phyloP scores from a whole-genome alignment of 2,113 vertebrate species.

The Peromyscus leucopus region DNA sequence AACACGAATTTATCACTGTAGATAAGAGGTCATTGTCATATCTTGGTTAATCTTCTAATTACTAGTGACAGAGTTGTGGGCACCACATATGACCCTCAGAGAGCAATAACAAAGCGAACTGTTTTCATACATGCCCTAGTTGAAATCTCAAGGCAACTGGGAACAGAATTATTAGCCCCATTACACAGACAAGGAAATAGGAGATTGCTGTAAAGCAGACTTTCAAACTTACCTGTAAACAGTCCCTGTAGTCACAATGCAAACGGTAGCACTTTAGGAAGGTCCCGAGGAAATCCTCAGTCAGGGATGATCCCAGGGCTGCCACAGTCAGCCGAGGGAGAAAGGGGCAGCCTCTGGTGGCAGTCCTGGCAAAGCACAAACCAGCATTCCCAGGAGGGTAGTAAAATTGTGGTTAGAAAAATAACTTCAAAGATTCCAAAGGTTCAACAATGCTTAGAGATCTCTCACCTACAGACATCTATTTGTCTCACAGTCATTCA shows the following conservation, averaged over 20 bases:
- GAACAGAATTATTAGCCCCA: background rate
- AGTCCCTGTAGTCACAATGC: background rate
- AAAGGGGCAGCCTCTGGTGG: too few relatives aligned
- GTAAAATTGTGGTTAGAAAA: background rate
- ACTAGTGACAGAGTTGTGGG: background rate
- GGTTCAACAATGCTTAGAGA: too few relatives aligned
- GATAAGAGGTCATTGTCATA: background rate
- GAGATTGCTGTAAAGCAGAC: background rate
- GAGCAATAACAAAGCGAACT: background rate
- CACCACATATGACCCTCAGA: background rate
- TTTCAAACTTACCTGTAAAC: background rate
- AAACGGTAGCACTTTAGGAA: background rate
- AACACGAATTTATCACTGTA: background rate
- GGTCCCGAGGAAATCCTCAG: background rate
- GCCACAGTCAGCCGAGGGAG: background rate
- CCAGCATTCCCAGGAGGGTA: background rate
- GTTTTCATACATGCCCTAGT: background rate
- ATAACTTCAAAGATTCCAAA: background rate
- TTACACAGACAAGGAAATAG: background rate
- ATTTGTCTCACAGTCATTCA: background rate
- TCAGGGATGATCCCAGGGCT: background rate
- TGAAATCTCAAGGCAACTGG: background rate
- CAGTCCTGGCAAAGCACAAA: background rate
- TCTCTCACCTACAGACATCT: fast-evolving
- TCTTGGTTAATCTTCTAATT: background rate